These are phyloP conservation scores for Lepilemur septentrionalis DNA, from an alignment of 2,797 vertebrate genomes.

Conservation along the genomic window DNA sequence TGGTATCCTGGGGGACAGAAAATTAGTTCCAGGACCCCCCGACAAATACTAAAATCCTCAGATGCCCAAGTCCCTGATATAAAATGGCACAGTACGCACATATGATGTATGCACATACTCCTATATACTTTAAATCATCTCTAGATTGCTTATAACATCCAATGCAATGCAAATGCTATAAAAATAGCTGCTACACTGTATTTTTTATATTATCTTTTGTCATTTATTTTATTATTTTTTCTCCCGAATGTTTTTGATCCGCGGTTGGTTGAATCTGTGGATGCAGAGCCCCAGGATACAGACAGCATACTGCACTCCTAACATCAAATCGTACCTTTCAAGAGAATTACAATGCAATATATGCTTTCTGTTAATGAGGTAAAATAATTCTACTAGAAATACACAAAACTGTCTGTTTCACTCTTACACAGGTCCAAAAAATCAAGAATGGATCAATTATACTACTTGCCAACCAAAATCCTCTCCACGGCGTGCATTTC, in stretches of 20 bases:
- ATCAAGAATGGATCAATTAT: neutral
- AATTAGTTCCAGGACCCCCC: neutral
- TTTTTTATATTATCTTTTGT: neutral
- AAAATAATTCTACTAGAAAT: neutral
- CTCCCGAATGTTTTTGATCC: neutral
- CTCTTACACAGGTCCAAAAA: neutral
- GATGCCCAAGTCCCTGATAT: neutral
- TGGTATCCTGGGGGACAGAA: neutral
- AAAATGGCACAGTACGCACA: neutral
- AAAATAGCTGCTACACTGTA: neutral
- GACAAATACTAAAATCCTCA: neutral
- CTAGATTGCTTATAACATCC: neutral
- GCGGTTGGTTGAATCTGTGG: neutral
- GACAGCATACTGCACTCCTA: neutral
- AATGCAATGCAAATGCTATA: neutral
- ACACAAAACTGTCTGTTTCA: neutral
- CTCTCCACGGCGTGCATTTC: neutral
- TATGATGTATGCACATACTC: neutral
- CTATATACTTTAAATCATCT: neutral
- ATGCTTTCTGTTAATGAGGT: neutral
- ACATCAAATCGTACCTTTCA: neutral
- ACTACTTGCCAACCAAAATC: neutral
- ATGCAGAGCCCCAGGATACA: neutral
- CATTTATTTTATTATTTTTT: neutral
- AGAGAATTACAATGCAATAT: accelerated